Evolutionary conservation across 2,888 invertebrate species (phyloP).

Genomic region (Aphodius sticticus): DNA sequence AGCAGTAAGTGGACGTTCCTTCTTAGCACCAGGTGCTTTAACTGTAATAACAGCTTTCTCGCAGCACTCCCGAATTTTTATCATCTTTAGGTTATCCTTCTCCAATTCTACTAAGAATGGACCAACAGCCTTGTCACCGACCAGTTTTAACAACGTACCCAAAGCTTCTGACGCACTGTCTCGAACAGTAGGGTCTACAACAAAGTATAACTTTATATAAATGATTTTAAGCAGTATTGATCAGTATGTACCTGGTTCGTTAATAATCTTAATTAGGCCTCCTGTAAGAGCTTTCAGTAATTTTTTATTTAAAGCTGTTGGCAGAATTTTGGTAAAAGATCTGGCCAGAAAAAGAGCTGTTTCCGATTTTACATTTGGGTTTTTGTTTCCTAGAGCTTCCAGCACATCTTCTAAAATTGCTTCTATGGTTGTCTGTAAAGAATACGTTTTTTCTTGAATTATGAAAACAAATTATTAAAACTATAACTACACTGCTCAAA

Average conservation of each 20-base stretch:
- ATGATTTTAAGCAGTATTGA: background rate
- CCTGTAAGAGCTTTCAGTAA: constrained; percentile 83
- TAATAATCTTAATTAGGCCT: constrained; percentile 79
- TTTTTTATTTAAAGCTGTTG: constrained; percentile 87
- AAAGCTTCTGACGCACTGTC: constrained; percentile 93
- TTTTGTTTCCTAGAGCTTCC: constrained; percentile 89
- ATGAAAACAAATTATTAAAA: too few species aligned
- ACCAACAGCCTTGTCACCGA: constrained; percentile 89
- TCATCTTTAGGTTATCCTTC: constrained; percentile 88
- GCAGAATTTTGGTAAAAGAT: constrained; percentile 82
- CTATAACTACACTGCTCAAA: too few species aligned
- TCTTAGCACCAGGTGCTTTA: constrained; percentile 71
- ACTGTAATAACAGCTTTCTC: constrained; percentile 91
- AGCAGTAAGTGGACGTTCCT: constrained; percentile 67
- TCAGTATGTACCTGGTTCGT: constrained; percentile 71
- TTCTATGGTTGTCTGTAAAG: constrained; percentile 78
- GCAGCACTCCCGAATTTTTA: constrained; percentile 92
- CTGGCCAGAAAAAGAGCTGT: constrained; percentile 85
- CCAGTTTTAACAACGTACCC: constrained; percentile 92
- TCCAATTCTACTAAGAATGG: constrained; percentile 91
- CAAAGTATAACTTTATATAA: constrained; percentile 19
- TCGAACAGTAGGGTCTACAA: constrained; percentile 86
- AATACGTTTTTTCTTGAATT: background rate
- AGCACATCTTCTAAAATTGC: constrained; percentile 85
- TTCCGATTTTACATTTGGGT: constrained; percentile 89